A percentile compares a stretch with the other conserved stretches of the same genome.
Evolutionary conservation across 1,140 invertebrate genomes (phyloP).

Genomic region (Psilanteris sp.): DNA sequence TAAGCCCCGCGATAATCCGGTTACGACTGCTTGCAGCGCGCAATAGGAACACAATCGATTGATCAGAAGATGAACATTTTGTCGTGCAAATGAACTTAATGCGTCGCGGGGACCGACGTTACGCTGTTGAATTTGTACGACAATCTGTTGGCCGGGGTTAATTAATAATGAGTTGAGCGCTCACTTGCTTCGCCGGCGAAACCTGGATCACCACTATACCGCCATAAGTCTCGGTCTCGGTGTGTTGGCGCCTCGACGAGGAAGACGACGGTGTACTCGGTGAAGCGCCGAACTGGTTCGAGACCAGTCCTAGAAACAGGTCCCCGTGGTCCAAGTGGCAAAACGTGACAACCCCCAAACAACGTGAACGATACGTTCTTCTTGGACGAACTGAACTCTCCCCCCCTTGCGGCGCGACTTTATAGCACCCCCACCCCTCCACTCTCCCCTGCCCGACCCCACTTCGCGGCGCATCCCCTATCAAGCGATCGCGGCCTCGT

Average conservation of each 20-base stretch:
- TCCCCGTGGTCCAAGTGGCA: slow-evolving; percentile 53
- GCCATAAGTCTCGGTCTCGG: background rate
- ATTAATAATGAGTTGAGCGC: background rate
- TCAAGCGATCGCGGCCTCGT: slow-evolving; percentile 55
- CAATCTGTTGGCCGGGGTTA: background rate
- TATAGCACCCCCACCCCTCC: slow-evolving; percentile 79
- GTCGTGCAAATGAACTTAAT: slow-evolving; percentile 10
- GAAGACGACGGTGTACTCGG: no score
- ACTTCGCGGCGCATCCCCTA: slow-evolving; percentile 65
- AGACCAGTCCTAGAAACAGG: slow-evolving; percentile 6
- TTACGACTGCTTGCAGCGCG: background rate
- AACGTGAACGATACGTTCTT: slow-evolving; percentile 76
- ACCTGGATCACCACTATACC: background rate
- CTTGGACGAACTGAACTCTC: slow-evolving; percentile 79
- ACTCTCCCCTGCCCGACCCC: slow-evolving; percentile 69
- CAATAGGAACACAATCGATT: slow-evolving; percentile 1
- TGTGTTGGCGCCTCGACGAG: no score
- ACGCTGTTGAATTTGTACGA: slow-evolving; percentile 4
- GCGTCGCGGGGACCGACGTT: background rate
- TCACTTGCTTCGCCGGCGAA: slow-evolving; percentile 3
- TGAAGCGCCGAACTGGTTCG: no score
- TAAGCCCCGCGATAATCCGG: background rate
- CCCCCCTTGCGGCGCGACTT: slow-evolving; percentile 75
- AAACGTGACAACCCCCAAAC: slow-evolving; percentile 64
- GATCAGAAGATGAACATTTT: background rate